A percentile compares a stretch with the other conserved stretches of the same genome.
These are phyloP conservation scores for Lophotis ruficrista DNA, from an alignment of 2,113 vertebrate genomes.

Conservation along the genomic window DNA sequence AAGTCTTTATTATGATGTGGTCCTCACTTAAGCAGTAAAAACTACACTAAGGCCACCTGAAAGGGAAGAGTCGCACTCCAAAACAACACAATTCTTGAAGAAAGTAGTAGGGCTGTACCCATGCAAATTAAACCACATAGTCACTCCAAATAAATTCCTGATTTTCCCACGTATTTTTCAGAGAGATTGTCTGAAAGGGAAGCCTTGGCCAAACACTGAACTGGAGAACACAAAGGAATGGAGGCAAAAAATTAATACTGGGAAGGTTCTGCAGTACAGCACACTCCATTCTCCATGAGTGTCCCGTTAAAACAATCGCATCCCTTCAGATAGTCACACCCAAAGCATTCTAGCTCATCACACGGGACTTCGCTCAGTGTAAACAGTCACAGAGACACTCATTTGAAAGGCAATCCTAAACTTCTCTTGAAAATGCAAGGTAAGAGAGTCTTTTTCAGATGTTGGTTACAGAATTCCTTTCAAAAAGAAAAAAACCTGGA, in stretches of 20 bases:
- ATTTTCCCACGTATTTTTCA: neutral
- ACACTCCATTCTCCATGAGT: neutral
- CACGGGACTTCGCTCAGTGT: accelerated
- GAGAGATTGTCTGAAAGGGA: neutral
- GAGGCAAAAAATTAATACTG: neutral
- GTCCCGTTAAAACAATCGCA: neutral
- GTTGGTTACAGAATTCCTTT: neutral
- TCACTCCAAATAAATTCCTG: neutral
- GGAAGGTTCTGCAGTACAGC: neutral
- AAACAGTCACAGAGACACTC: neutral
- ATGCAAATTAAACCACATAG: neutral
- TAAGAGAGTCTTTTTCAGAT: neutral
- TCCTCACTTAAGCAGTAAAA: neutral
- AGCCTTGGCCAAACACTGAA: neutral
- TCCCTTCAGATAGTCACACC: neutral
- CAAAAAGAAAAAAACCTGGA: neutral
- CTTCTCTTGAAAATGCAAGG: neutral
- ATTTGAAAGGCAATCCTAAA: neutral
- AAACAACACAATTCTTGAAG: neutral
- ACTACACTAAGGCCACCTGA: neutral
- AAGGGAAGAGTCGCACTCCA: neutral
- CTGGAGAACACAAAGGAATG: neutral
- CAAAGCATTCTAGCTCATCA: neutral
- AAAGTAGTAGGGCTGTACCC: neutral
- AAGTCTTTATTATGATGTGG: accelerated